These are phyloP conservation scores for Paracentrotus lividus DNA, from an alignment of 53 echinoderm and acorn worm species.

Conservation along the genomic window DNA sequence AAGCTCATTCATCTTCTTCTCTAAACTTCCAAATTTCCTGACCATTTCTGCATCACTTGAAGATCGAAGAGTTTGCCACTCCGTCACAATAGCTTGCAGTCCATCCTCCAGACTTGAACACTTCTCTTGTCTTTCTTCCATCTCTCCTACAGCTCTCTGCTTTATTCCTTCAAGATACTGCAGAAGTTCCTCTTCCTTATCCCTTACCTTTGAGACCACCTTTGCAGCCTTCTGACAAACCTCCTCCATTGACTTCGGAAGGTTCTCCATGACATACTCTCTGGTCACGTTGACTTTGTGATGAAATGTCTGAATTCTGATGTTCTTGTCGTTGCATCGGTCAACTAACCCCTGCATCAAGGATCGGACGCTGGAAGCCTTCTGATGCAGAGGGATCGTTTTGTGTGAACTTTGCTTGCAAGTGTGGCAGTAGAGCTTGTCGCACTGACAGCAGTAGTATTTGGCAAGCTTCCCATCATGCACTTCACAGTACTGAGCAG, in stretches of 20 bases:
- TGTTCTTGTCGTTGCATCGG: constrained; percentile 6
- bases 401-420: background rate
- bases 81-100: constrained; percentile 1
- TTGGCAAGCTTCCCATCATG: background rate
- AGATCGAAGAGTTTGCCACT: constrained; percentile 3
- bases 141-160: background rate
- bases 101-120: constrained; percentile 37
- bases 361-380: background rate
- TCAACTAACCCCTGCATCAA: constrained; percentile 17
- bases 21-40: background rate
- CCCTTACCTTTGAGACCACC: constrained; percentile 10
- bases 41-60: background rate
- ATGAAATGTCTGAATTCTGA: constrained; percentile 20
- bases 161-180: background rate
- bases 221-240: constrained; percentile 38
- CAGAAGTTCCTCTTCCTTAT: background rate
- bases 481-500: background rate
- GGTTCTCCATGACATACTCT: background rate
- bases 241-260: background rate
- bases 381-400: background rate
- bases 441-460: constrained; percentile 14
- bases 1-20: constrained; percentile 44
- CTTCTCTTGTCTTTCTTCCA: constrained; percentile 35
- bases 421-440: background rate
- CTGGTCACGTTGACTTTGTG: constrained; percentile 11